phyloP scores from a whole-genome alignment of 1,140 invertebrate species.

The Melipona quadrifasciata region DNA sequence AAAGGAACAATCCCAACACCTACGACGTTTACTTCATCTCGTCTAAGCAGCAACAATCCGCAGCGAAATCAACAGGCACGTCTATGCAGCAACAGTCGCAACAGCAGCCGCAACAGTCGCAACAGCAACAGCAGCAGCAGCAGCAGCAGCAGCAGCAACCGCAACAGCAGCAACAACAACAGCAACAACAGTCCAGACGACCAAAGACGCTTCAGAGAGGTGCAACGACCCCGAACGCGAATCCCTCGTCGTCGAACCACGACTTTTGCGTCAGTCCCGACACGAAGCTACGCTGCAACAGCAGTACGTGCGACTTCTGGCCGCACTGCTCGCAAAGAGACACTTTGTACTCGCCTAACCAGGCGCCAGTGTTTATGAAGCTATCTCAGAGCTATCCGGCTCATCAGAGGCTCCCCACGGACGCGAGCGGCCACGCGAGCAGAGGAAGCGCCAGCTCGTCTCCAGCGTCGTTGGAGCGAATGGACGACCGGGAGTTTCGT shows the following conservation, averaged over 20 bases:
- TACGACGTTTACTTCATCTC: conserved; percentile 82
- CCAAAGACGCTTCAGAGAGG: conserved; percentile 80
- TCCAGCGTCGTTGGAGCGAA: conserved; percentile 74
- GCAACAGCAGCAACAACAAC: conserved; percentile 61
- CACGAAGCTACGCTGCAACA: conserved; percentile 79
- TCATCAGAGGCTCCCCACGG: conserved; percentile 76
- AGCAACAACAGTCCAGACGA: conserved; percentile 69
- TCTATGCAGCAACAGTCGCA: conserved; percentile 66
- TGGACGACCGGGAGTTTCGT: conserved; percentile 70
- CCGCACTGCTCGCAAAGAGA: conserved; percentile 83
- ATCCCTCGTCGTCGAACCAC: conserved; percentile 60
- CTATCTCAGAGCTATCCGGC: conserved; percentile 83
- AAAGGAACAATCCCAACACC: conserved; percentile 64
- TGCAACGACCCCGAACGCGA: conserved; percentile 79
- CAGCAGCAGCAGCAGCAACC: conserved; percentile 70
- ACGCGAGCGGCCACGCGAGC: conserved; percentile 59
- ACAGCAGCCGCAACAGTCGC: conserved; percentile 42
- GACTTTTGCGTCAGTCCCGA: conserved; percentile 72
- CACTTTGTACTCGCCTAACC: conserved; percentile 74
- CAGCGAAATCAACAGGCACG: conserved; percentile 49
- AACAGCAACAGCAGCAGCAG: conserved; percentile 64
- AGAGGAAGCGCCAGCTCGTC: conserved; percentile 76
- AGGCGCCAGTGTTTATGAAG: conserved; percentile 78
- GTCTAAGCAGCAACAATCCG: conserved; percentile 71
- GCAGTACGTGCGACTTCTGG: conserved; percentile 83